phyloP scores from a whole-genome alignment of 2,113 vertebrate species.

The Lampris megalopsis region DNA sequence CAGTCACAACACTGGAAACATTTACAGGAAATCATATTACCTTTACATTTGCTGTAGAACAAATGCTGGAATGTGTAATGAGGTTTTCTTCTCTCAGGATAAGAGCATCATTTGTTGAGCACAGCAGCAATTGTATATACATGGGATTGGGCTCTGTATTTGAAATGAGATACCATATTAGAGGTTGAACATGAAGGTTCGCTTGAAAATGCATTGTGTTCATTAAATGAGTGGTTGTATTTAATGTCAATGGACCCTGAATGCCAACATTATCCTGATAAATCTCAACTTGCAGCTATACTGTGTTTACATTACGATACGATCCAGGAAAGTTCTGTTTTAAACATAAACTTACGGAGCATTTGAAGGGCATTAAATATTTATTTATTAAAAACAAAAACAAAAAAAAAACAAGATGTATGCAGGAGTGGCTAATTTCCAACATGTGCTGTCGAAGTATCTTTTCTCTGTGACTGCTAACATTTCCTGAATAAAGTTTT shows the following conservation, averaged over 20 bases:
- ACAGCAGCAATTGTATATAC: not conserved
- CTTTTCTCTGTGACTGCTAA: too few relatives aligned
- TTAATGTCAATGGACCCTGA: not conserved
- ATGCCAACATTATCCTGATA: conserved; percentile 3
- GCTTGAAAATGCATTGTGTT: not conserved
- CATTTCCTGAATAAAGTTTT: too few relatives aligned
- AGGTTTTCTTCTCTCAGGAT: not conserved
- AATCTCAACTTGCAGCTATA: conserved; percentile 19
- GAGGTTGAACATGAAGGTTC: not conserved
- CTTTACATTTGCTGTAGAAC: not conserved
- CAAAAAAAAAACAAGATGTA: too few relatives aligned
- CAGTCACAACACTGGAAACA: too few relatives aligned
- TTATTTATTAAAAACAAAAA: conserved; percentile 46
- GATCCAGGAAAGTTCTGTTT: not conserved
- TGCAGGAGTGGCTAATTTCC: too few relatives aligned
- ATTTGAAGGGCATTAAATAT: conserved; percentile 53
- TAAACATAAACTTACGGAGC: conserved; percentile 18
- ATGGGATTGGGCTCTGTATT: not conserved
- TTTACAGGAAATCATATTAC: not conserved
- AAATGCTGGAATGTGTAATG: conserved; percentile 8
- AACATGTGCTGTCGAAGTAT: too few relatives aligned
- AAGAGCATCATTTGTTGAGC: not conserved
- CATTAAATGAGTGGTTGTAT: not conserved
- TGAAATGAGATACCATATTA: not conserved
- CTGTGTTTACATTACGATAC: conserved; percentile 16